phyloP scores from a whole-genome alignment of 1,140 invertebrate species.

The Macrotrachela quadricornifera region DNA sequence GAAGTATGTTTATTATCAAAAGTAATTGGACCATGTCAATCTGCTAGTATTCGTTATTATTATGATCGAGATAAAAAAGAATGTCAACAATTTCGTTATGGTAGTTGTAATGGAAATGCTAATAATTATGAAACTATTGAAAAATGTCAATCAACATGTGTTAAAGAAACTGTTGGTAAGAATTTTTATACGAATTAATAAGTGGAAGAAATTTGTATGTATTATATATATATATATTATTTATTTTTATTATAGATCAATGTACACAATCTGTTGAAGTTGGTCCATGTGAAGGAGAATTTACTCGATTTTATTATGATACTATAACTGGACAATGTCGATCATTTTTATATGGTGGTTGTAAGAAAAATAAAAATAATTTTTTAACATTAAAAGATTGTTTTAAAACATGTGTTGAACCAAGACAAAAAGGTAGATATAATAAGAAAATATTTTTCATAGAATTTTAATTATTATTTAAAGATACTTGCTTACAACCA shows the following conservation, averaged over 20 bases:
- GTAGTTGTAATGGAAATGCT: constrained; percentile 65
- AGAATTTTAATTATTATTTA: constrained; percentile 11
- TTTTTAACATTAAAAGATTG: constrained; percentile 5
- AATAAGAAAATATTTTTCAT: neutral
- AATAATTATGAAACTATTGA: constrained; percentile 64
- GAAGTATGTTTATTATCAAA: neutral
- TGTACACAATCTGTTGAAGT: constrained; percentile 51
- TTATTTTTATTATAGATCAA: constrained; percentile 41
- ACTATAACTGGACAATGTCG: constrained; percentile 58
- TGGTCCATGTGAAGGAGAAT: constrained; percentile 45
- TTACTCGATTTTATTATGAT: constrained; percentile 66
- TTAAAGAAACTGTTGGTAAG: neutral
- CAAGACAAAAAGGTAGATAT: constrained; percentile 2
- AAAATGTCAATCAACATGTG: constrained; percentile 41
- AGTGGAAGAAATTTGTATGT: constrained; percentile 17
- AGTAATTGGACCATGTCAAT: constrained; percentile 50
- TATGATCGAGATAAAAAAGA: constrained; percentile 47
- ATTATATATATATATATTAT: too few species aligned
- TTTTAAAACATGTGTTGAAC: constrained; percentile 47
- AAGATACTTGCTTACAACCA: constrained; percentile 36
- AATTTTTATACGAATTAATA: neutral
- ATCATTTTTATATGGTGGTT: constrained; percentile 82
- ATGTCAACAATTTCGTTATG: constrained; percentile 60
- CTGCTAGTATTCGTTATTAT: constrained; percentile 55
- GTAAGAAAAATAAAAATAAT: constrained; percentile 59